Evolutionary conservation across 1,140 invertebrate genomes (phyloP), one percentile per base, ranked within the genome.

Genomic region (Ceratosolen fusciceps): DNA sequence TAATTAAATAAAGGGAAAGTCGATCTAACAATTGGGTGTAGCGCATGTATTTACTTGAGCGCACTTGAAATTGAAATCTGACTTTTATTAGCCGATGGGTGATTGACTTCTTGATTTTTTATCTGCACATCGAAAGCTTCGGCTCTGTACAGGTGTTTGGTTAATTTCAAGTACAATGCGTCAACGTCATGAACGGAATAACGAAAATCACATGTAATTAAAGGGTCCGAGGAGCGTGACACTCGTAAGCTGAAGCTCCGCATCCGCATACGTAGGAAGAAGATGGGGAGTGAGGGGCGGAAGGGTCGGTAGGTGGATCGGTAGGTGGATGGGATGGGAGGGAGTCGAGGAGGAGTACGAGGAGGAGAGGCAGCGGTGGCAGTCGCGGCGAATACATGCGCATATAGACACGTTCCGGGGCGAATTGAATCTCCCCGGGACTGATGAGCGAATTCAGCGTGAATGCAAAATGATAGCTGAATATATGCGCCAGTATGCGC

Each of bases 201-300:
- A 29, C 58, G 68, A 81, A 70, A 68, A 81, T 65, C 34, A 26
- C 49, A 34, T 62, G 68, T 74, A 83, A 81, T 81, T 81, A 83
- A 81, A 58, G 78, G 47, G 29, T 31, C 29, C 68, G 68, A 74
- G 56, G 70, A 76, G 43, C 56, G 60, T 76, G 68, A 74, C 34
- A 67, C 39, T 49, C 34, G 54, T 24, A 43, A 79, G 56, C 43
- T 65, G 43, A 79, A 58, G 56, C 14, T 24, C 31, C 54, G 39
- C 39, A 12, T 24, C 31, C 54, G 39, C 39, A 12, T 71, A 21
- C 68, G n/a, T n/a, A 71, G 19, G 12, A 29, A 24, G 29, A 16
- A 58, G 52, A 71, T 7, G 43, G 56, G n/a, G n/a, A n/a, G n/a
- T n/a, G n/a, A n/a, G n/a, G n/a, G n/a, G n/a, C n/a, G n/a, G n/a